Evolutionary conservation across 2,113 vertebrate genomes (phyloP).

Genomic region (Tychaedon coryphoeus): DNA sequence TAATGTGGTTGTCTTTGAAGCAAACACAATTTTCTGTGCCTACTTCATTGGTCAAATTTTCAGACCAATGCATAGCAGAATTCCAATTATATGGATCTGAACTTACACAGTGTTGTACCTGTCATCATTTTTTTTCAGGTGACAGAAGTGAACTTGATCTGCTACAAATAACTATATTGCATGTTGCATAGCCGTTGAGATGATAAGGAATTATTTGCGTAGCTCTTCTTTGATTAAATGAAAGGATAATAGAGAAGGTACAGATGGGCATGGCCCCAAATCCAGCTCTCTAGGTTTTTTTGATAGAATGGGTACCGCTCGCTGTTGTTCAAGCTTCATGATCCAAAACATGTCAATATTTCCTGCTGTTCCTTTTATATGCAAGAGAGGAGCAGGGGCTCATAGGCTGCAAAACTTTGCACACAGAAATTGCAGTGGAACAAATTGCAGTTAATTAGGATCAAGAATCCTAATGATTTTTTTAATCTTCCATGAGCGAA

Average conservation of each 20-base stretch:
- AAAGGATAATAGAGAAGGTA: background rate
- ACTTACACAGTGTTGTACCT: fast-evolving
- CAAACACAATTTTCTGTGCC: background rate
- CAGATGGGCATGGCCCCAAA: background rate
- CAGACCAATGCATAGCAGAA: background rate
- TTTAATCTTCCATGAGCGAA: background rate
- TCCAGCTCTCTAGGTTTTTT: background rate
- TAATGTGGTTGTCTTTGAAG: background rate
- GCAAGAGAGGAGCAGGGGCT: background rate
- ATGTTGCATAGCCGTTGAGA: background rate
- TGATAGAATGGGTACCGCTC: background rate
- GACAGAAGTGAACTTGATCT: background rate
- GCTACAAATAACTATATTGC: background rate
- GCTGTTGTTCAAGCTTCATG: background rate
- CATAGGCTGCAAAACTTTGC: background rate
- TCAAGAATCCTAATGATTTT: background rate
- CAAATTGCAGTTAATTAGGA: background rate
- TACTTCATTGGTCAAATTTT: background rate
- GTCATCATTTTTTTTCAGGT: background rate
- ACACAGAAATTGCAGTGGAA: background rate
- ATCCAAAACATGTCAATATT: background rate
- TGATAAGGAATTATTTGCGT: background rate
- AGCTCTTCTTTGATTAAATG: background rate
- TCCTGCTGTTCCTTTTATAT: background rate
- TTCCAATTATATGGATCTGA: background rate